phyloP scores from a whole-genome alignment of 2,113 vertebrate genomes.

The Gyps fulvus region DNA sequence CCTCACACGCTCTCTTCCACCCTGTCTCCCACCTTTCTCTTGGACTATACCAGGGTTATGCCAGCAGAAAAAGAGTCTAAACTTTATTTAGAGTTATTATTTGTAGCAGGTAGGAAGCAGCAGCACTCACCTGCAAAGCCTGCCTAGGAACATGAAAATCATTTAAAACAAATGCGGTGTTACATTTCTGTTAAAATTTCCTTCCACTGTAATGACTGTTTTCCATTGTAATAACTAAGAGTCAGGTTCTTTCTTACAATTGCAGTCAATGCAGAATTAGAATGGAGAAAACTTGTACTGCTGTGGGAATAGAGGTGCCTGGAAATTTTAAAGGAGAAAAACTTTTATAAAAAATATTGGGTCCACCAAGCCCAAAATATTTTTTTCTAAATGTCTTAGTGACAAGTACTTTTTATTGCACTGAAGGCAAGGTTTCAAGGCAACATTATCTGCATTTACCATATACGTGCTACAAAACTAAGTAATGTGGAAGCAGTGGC shows the following conservation, averaged over 20 bases:
- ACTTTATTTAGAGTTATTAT: background rate
- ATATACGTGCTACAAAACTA: fast-evolving
- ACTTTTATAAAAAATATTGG: background rate
- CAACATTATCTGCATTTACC: background rate
- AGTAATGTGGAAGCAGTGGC: background rate
- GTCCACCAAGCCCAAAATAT: background rate
- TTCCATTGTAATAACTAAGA: background rate
- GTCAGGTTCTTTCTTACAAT: background rate
- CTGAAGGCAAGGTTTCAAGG: background rate
- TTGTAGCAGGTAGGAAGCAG: background rate
- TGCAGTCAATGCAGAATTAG: background rate
- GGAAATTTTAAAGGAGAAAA: background rate
- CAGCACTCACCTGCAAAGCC: background rate
- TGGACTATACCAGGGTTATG: background rate
- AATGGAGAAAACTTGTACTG: background rate
- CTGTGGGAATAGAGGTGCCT: background rate
- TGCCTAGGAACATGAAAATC: background rate
- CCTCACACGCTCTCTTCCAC: background rate
- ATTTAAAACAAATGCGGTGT: background rate
- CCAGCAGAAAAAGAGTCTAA: background rate
- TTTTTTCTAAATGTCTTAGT: background rate
- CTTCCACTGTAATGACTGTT: background rate
- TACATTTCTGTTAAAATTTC: background rate
- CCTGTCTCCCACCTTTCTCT: background rate
- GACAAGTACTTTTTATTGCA: background rate